phyloP scores from a whole-genome alignment of 2,113 vertebrate species.

The Calidris pygmaea region DNA sequence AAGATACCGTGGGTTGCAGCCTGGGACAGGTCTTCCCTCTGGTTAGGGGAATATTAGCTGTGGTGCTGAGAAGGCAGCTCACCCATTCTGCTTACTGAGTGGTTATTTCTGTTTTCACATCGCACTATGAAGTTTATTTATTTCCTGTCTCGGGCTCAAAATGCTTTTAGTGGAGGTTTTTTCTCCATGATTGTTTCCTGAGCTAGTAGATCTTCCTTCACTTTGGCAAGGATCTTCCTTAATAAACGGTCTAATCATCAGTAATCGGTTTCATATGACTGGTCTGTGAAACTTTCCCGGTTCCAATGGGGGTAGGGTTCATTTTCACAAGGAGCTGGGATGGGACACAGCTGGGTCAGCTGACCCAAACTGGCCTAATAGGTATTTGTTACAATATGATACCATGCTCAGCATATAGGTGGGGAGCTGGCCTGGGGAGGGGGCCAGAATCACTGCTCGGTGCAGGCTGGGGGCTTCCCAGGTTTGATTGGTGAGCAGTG shows the following conservation, averaged over 20 bases:
- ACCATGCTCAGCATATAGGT: not conserved
- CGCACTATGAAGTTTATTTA: not conserved
- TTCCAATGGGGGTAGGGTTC: not conserved
- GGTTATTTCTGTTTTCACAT: not conserved
- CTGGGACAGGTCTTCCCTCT: not conserved
- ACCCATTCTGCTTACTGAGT: not conserved
- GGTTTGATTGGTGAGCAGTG: not conserved
- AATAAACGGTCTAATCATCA: not conserved
- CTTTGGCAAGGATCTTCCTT: not conserved
- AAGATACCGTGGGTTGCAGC: not conserved
- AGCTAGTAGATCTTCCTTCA: not conserved
- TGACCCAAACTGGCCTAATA: not conserved
- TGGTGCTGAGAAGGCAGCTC: not conserved
- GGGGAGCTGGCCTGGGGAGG: not conserved
- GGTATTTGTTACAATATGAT: not conserved
- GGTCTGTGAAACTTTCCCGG: not conserved
- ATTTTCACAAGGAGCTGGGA: not conserved
- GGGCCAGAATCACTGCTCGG: not conserved
- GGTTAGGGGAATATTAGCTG: not conserved
- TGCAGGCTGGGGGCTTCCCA: not conserved
- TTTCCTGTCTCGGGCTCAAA: not conserved
- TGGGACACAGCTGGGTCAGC: not conserved
- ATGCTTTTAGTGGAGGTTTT: not conserved
- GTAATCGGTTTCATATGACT: conserved; percentile 27
- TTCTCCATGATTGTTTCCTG: not conserved